phyloP scores from a whole-genome alignment of 2,797 vertebrate species.

The Syngnathus acus region DNA sequence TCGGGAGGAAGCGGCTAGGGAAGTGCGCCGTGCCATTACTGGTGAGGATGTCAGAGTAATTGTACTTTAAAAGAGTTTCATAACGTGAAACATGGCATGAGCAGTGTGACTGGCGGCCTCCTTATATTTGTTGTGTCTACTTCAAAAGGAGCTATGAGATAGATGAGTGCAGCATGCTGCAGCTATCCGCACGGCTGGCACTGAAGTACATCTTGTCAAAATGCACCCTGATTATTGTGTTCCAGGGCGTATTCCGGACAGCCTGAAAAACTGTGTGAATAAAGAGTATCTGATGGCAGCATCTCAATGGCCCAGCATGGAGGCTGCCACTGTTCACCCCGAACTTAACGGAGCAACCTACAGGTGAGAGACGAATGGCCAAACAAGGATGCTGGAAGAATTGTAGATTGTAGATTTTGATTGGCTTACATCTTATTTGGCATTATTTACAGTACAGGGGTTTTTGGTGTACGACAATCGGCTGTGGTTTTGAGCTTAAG shows the following conservation, averaged over 20 bases:
- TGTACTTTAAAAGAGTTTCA: background rate
- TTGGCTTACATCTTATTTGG: background rate
- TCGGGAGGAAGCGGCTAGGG: conserved; percentile 83
- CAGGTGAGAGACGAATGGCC: conserved; percentile 66
- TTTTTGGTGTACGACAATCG: too few species aligned
- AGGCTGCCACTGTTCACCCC: conserved; percentile 81
- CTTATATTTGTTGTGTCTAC: background rate
- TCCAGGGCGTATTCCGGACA: conserved; percentile 87
- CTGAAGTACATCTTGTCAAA: background rate
- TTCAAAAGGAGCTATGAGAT: background rate
- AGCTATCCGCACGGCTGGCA: background rate
- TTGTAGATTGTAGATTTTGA: background rate
- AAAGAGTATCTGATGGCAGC: conserved; percentile 91
- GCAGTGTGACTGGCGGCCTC: too few species aligned
- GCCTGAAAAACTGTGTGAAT: conserved; percentile 92
- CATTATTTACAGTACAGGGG: background rate
- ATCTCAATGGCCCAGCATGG: conserved; percentile 86
- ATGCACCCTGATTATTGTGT: background rate
- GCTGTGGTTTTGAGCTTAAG: too few species aligned
- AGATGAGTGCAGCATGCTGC: background rate
- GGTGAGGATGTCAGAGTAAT: conserved; percentile 48
- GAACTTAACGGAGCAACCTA: conserved; percentile 87
- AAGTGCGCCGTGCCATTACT: conserved; percentile 84
- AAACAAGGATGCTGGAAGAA: background rate
- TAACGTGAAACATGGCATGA: background rate